phyloP scores from a whole-genome alignment of 2,888 invertebrate genomes.

The Apodemia zela region DNA sequence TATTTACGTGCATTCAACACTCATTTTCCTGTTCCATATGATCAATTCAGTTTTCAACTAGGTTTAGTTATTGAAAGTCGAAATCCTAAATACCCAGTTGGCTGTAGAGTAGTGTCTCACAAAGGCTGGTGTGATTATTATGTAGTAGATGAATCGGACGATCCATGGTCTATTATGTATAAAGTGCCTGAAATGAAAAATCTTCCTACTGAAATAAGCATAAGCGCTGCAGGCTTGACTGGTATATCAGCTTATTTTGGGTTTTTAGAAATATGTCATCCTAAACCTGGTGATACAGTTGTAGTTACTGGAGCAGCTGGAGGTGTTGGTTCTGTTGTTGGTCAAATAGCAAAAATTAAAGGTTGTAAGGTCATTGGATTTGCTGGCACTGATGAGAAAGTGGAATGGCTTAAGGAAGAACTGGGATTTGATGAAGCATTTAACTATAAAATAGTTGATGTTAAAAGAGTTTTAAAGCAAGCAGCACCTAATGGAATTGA shows the following conservation, averaged over 20 bases:
- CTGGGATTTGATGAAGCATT: constrained; percentile 84
- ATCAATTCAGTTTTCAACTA: constrained; percentile 43
- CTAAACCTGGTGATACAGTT: constrained; percentile 83
- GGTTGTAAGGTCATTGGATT: constrained; percentile 82
- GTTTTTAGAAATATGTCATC: constrained; percentile 81
- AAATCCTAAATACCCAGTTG: constrained; percentile 78
- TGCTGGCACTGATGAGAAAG: constrained; percentile 84
- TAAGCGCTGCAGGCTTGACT: constrained; percentile 83
- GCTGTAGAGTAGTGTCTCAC: constrained; percentile 74
- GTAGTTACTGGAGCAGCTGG: constrained; percentile 85
- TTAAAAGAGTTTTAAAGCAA: constrained; percentile 72
- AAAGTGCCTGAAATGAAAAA: constrained; percentile 72
- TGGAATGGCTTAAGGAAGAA: constrained; percentile 81
- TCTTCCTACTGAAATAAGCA: constrained; percentile 63
- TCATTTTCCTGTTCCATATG: constrained; percentile 36
- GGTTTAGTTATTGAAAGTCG: constrained; percentile 79
- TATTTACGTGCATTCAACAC: constrained; percentile 35
- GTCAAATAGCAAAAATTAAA: constrained; percentile 86
- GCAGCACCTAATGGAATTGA: constrained; percentile 84
- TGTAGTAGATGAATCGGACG: constrained; percentile 38
- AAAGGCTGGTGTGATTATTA: constrained; percentile 52
- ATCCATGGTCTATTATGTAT: constrained; percentile 28
- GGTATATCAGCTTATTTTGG: constrained; percentile 86
- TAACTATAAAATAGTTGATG: constrained; percentile 83
- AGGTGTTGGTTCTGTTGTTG: constrained; percentile 86